A percentile compares a stretch with the other conserved stretches of the same genome.
These are phyloP conservation scores for Lasaia peninsularis DNA, from an alignment of 1,140 invertebrate species.

Conservation along the genomic window DNA sequence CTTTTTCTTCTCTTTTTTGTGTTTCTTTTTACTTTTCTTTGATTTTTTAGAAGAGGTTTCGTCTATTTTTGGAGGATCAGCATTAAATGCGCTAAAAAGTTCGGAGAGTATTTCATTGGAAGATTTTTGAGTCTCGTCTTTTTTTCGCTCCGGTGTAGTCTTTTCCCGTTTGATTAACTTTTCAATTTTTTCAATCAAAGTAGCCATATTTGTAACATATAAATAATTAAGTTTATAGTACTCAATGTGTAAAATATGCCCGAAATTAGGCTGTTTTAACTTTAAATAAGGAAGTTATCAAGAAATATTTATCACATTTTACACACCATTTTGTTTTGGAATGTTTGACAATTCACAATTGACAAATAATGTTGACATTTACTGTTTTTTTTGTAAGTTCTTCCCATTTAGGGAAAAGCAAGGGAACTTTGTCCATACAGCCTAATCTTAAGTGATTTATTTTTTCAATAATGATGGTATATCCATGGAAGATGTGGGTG, in stretches of 20 bases:
- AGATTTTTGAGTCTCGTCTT: slow-evolving; percentile 78
- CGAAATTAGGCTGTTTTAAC: no score
- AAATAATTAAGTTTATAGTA: no score
- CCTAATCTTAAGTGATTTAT: no score
- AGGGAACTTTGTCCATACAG: no score
- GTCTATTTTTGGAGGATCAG: slow-evolving; percentile 77
- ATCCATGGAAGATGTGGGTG: no score
- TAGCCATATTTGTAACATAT: slow-evolving; percentile 39
- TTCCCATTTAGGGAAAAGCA: no score
- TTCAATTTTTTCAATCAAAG: slow-evolving; percentile 65
- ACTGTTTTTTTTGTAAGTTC: no score
- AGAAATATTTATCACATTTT: no score
- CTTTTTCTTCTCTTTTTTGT: slow-evolving; percentile 70
- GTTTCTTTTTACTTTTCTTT: slow-evolving; percentile 66
- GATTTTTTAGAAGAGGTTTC: slow-evolving; percentile 49
- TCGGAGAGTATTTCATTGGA: slow-evolving; percentile 89
- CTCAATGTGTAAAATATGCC: no score
- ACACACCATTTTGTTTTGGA: slow-evolving; percentile 18
- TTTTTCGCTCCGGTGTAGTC: slow-evolving; percentile 64
- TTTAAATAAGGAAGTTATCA: no score
- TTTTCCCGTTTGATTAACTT: slow-evolving; percentile 64
- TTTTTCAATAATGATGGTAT: no score
- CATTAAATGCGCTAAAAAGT: slow-evolving; percentile 86
- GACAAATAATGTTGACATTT: no score
- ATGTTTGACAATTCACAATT: slow-evolving; percentile 4